Conservation (phyloP, 2,797 vertebrate genomes). For the Varecia variegata region DNA sequence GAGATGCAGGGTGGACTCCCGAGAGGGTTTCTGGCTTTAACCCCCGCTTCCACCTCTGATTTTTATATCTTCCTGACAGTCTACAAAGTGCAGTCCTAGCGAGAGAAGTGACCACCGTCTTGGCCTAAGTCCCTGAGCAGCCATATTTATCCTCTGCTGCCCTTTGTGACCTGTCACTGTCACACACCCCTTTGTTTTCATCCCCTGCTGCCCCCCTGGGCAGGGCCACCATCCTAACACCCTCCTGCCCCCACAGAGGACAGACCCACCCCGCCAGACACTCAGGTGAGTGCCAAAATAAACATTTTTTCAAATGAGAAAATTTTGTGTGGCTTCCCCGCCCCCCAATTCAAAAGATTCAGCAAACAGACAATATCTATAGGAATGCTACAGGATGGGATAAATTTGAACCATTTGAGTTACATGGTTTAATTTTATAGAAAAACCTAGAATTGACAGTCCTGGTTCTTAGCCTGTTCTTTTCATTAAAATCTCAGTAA, state of each 20-base stretch:
- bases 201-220: neutral
- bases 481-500: neutral
- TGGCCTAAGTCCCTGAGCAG: neutral
- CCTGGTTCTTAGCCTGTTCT: neutral
- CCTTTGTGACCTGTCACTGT: constrained; percentile 69
- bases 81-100: neutral
- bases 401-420: neutral
- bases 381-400: neutral
- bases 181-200: constrained; percentile 51
- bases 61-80: neutral
- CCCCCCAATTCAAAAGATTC: neutral
- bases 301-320: neutral
- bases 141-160: constrained; percentile 47
- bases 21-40: neutral
- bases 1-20: neutral
- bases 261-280: neutral
- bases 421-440: neutral
- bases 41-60: neutral
- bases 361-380: neutral
- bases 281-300: neutral
- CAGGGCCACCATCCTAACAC: neutral
- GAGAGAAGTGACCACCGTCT: neutral
- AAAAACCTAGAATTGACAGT: neutral
- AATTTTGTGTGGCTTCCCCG: neutral
- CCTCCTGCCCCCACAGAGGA: neutral